A percentile compares a stretch with the other conserved stretches of the same genome.
These are phyloP conservation scores for Seriola quinqueradiata DNA, from an alignment of 2,113 vertebrate genomes.

Conservation along the genomic window DNA sequence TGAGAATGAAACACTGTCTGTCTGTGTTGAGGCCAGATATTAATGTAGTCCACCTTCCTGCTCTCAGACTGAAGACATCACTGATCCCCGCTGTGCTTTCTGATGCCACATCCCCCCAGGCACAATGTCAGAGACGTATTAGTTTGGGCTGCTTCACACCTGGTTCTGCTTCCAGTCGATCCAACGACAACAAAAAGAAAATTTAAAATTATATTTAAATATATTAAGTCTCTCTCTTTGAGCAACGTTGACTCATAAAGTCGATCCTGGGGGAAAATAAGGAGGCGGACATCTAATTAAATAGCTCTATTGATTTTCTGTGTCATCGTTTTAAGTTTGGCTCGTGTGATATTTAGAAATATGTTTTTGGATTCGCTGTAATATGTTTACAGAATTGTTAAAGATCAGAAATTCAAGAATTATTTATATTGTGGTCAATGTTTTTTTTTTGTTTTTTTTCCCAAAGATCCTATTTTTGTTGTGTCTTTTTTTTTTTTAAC, in stretches of 20 bases:
- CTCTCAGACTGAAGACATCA: background rate
- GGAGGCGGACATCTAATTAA: background rate
- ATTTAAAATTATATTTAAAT: background rate
- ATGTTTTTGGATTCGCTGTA: no score
- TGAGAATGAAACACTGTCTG: background rate
- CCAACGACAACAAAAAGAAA: background rate
- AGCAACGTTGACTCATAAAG: background rate
- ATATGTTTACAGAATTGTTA: background rate
- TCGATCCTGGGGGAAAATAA: background rate
- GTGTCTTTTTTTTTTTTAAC: background rate
- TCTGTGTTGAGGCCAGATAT: background rate
- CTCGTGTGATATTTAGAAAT: background rate
- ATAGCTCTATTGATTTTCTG: background rate
- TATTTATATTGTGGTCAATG: background rate
- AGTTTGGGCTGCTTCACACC: conserved; percentile 14
- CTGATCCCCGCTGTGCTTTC: background rate
- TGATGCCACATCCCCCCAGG: conserved; percentile 20
- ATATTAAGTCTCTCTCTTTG: background rate
- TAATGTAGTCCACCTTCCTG: background rate
- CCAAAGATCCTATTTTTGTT: background rate
- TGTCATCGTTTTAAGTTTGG: background rate
- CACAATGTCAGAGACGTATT: background rate
- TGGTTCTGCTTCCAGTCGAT: background rate
- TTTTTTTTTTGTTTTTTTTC: background rate
- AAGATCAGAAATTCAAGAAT: no score